Evolutionary conservation across 2,797 vertebrate species (phyloP).

Genomic region (Protosalanx chinensis): DNA sequence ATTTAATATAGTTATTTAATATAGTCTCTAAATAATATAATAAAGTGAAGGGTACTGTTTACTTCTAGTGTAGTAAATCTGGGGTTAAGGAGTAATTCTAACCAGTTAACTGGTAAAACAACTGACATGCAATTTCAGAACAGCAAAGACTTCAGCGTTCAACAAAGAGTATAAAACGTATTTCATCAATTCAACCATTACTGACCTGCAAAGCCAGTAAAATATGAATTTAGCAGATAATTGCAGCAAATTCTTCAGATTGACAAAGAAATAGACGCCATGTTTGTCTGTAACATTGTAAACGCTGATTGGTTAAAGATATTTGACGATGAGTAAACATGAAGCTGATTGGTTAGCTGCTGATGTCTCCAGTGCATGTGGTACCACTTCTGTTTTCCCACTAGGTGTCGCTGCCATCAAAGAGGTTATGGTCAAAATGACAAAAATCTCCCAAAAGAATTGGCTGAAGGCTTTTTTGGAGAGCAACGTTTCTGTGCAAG

Average conservation of each 20-base stretch:
- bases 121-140: too few relatives aligned
- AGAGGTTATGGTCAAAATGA: neutral
- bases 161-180: too few relatives aligned
- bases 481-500: neutral
- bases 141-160: too few relatives aligned
- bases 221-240: neutral
- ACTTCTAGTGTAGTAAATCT: too few relatives aligned
- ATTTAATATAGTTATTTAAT: too few relatives aligned
- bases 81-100: too few relatives aligned
- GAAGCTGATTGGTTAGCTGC: conserved; percentile 46
- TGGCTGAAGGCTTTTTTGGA: neutral
- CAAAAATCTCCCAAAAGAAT: neutral
- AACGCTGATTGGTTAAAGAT: conserved; percentile 48
- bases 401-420: conserved; percentile 46
- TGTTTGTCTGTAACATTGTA: conserved; percentile 33
- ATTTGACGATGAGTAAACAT: conserved; percentile 24
- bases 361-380: neutral
- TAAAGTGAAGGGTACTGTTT: too few relatives aligned
- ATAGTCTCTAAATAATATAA: too few relatives aligned
- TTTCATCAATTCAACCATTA: conserved; percentile 51
- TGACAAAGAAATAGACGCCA: conserved; percentile 29
- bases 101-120: too few relatives aligned
- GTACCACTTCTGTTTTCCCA: neutral
- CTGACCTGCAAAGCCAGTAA: conserved; percentile 30
- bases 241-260: conserved; percentile 2